Percentiles rank a stretch among this genome's conserved stretches.
These are phyloP conservation scores for Drosophila chauvacae DNA, from an alignment of 1,140 invertebrate genomes.

Conservation along the genomic window DNA sequence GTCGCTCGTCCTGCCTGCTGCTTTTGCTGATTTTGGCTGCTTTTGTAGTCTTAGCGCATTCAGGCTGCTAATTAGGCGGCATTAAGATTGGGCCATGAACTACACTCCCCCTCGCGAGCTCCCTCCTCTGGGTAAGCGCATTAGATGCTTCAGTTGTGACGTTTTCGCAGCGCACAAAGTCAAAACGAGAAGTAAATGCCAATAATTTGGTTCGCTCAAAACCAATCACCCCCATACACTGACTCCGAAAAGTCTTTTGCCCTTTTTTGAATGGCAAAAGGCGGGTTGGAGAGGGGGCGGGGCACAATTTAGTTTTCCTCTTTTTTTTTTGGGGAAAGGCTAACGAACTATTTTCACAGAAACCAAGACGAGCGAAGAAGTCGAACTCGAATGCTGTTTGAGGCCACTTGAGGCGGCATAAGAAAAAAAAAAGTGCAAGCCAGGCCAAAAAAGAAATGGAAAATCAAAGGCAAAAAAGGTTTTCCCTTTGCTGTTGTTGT, in stretches of 20 bases:
- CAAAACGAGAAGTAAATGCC: conserved; percentile 82
- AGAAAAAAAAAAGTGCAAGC: conserved; percentile 70
- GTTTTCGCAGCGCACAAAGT: conserved; percentile 48
- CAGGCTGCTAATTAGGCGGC: conserved; percentile 79
- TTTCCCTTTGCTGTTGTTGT: conserved; percentile 41
- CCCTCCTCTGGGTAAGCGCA: conserved; percentile 57
- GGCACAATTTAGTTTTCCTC: conserved; percentile 70
- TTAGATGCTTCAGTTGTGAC: conserved; percentile 77
- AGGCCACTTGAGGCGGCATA: conserved; percentile 42
- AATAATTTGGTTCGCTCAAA: conserved; percentile 80
- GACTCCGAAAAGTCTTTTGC: conserved; percentile 28
- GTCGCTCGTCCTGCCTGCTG: conserved; percentile 16
- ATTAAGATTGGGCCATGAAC: conserved; percentile 55
- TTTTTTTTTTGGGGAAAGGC: conserved; percentile 73
- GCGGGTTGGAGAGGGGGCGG: background rate
- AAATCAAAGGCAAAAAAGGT: conserved; percentile 69
- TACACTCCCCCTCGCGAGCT: background rate
- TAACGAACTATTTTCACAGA: conserved; percentile 82
- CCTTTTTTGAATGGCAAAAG: conserved; percentile 50
- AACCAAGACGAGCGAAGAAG: conserved; percentile 38
- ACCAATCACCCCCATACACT: conserved; percentile 65
- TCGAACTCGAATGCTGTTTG: conserved; percentile 39
- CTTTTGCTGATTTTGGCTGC: conserved; percentile 41
- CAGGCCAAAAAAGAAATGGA: conserved; percentile 62
- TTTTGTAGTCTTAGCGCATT: conserved; percentile 82